Base-by-base conservation (phyloP, 2,888 invertebrate species). In the Lingula anatina region DNA sequence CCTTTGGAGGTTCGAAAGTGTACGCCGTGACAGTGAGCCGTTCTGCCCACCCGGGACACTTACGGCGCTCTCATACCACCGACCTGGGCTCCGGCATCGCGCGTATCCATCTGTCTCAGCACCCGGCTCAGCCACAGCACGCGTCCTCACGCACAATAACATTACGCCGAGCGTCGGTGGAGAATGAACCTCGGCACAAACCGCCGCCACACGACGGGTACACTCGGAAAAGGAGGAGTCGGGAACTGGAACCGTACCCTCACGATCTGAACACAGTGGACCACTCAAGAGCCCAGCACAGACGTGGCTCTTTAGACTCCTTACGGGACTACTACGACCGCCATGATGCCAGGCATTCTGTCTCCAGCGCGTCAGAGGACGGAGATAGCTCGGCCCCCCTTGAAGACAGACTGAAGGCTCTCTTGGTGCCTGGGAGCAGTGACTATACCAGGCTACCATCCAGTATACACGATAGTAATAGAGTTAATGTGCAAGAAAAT, bases 291-390 rank as follows among this genome's bases (percentile, higher is more conserved):
- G 31, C 9, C 31, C 31, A 31, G 9, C 9, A 15, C 9, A 31
- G 80, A 44, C 79, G 81, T 49, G 82, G 82, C 24, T 83, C 83
- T 28, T 70, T 83, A 55, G 83, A 83, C 64, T 83, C 83, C 1
- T 68, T 83, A 15, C 79, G 82, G 56, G 82, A 82, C 53, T 53
- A 67, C 45, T 64, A 70, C 39, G 71, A 71, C 38, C 61, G 57
- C 42, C 51, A 64, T n/a, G 68, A 69, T 26, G 12, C 27, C 21
- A 48, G 65, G 15, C 54, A 56, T 39, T 67, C 65, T 0, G 64
- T 63, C 4, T 66, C 66, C 0, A 60, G 65, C 2, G 69, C 66
- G 48, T 68, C 68, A 9, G 69, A 71, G 31, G 70, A 71, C 46
- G 68, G 68, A 4, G 65, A 65, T 28, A 55, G 71, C 7, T 70